Base-by-base conservation (phyloP, 1,140 invertebrate species). In the Thaumatotibia leucotreta region DNA sequence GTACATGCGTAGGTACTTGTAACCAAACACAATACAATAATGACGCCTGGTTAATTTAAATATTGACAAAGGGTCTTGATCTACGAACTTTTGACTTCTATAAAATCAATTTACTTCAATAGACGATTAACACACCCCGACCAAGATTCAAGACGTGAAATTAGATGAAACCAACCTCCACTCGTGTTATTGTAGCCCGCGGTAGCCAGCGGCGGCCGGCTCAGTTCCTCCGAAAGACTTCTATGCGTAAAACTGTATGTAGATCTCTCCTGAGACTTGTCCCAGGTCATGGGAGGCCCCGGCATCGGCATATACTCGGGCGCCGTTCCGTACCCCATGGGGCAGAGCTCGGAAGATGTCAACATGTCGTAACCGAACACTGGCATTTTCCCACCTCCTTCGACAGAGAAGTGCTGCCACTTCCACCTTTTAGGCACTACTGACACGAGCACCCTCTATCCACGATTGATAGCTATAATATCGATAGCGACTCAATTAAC, bases 291-390 rank as follows among this genome's bases (percentile, higher is more conserved):
- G n/a, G 73, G 66, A 20, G 69, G 74, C 11, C 67, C 69, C 24
- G 82, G 77, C 52, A 78, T n/a, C n/a, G n/a, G 49, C 75, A 81
- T 73, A 64, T 83, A 84, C 17, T 82, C 79, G 22, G 77, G 66
- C 14, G 77, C 54, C 24, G 73, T 63, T 1, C 69, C 67, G 64
- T 80, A 89, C 11, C 77, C 75, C 70, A 74, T 73, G 33, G 72
- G 65, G 64, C 82, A 86, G 50, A 84, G 61, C 31, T 89, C 86
- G 71, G 86, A 80, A 24, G 83, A 76, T 14, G 74, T 63, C 73
- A 83, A 76, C 72, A 80, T 82, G 17, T 81, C 81, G 78, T 70
- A 77, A 5, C 82, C 80, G 17, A 83, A 76, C 73, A 82, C 83
- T 76, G 83, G 85, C 87, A 88, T 89, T 63, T 52, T 85, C 83